These are phyloP conservation scores for Onychostoma macrolepis DNA, from an alignment of 2,113 vertebrate genomes.

Conservation along the genomic window DNA sequence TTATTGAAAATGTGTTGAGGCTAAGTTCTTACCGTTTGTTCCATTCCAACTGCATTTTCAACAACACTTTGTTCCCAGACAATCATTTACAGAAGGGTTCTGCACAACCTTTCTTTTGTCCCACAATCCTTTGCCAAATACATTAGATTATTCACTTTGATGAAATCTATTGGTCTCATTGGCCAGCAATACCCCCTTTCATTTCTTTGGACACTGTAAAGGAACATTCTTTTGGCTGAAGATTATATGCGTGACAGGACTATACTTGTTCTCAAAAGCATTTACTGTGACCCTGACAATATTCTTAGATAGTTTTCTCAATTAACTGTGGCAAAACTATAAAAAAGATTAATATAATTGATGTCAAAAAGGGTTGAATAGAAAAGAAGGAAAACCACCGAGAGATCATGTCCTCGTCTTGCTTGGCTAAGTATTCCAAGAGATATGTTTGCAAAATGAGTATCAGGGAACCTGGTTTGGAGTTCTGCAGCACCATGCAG, in stretches of 20 bases:
- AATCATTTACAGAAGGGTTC: slow-evolving; percentile 17
- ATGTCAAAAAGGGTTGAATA: slow-evolving; percentile 22
- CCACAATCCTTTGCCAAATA: background rate
- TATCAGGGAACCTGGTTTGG: slow-evolving; percentile 38
- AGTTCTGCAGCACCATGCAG: slow-evolving; percentile 68
- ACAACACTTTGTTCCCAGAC: slow-evolving; percentile 2
- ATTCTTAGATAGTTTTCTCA: background rate
- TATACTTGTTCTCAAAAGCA: slow-evolving; percentile 3
- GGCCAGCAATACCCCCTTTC: background rate
- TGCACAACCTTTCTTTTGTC: slow-evolving; percentile 3
- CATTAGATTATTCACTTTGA: background rate
- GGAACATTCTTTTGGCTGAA: background rate
- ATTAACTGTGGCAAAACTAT: slow-evolving; percentile 21
- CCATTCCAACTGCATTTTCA: slow-evolving; percentile 1
- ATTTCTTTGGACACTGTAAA: slow-evolving; percentile 15
- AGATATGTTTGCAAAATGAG: slow-evolving; percentile 35
- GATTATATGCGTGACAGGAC: slow-evolving; percentile 1
- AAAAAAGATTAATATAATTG: background rate
- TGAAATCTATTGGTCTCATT: slow-evolving; percentile 11
- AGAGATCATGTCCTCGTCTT: background rate
- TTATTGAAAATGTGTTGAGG: slow-evolving; percentile 60
- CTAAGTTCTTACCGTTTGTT: slow-evolving; percentile 66
- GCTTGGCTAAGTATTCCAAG: slow-evolving; percentile 38
- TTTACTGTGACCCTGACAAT: background rate
- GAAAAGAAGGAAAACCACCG: slow-evolving; percentile 1